Evolutionary conservation across 2,113 vertebrate genomes (phyloP), one percentile per base, ranked within the genome.

Genomic region (Entomyzon cyanotis): DNA sequence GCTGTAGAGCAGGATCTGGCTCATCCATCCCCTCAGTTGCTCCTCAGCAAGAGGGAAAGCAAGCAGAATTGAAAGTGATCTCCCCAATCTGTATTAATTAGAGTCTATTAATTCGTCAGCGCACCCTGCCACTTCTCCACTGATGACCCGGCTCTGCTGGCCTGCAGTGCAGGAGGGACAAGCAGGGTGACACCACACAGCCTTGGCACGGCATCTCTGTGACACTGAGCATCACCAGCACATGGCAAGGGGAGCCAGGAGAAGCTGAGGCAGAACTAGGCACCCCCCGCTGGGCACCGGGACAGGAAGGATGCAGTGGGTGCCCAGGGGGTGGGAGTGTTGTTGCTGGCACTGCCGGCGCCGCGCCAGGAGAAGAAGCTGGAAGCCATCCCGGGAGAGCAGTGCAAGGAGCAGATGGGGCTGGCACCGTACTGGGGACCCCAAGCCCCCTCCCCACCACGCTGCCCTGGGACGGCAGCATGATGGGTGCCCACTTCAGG

Each of bases 331-430:
- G 63, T 74, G 75, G 88, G 89, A 92, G 79, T 83, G 79, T 95
- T 97, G 96, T 77, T 94, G 89, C 91, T 97, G 97, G 97, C 95
- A 95, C 81, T 11, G 5, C 74, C 24, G 7, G 44, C 8, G 0
- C 37, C 41, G 93, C 23, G 18, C 67, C 88, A 97, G 95, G 90
- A 97, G 95, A 56, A n/a, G 95, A 59, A 39, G 83, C 94, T 98
- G 98, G 97, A 98, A 97, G 49, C 62, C 25, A 21, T 97, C 97
- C 97, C 88, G 5, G 95, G 93, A 95, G 93, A 96, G 93, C 23
- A 71, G 97, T 89, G 60, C 94, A 90, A 94, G 90, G 91, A 98
- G 94, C 97, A 98, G 97, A 98, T 96, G 98, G 87, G 56, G 73
- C 50, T 89, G 84, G 73, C n/a, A 14, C 25, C 0, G 0, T 4